These are phyloP conservation scores for Eclectus roratus DNA, from an alignment of 2,113 vertebrate genomes.

Conservation along the genomic window DNA sequence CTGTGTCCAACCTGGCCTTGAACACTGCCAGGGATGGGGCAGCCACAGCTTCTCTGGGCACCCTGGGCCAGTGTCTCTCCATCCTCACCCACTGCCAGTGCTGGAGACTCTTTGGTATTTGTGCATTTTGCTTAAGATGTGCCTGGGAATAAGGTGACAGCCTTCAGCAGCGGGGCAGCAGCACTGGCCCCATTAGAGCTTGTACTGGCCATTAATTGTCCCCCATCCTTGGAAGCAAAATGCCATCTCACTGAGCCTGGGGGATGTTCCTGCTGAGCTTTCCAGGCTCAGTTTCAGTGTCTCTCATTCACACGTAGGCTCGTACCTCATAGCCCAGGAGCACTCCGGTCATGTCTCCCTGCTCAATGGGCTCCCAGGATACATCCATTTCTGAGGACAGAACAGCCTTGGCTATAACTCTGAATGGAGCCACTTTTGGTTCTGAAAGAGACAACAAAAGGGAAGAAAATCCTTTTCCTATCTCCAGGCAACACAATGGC, in stretches of 20 bases:
- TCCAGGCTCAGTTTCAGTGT: neutral
- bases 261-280: neutral
- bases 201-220: neutral
- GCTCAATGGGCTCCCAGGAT: slow-evolving; percentile 88
- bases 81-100: neutral
- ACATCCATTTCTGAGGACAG: slow-evolving; percentile 91
- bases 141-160: neutral
- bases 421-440: slow-evolving; percentile 84
- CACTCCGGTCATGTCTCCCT: slow-evolving; percentile 80
- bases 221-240: neutral
- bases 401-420: slow-evolving; percentile 82
- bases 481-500: neutral
- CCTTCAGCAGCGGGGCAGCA: neutral
- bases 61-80: neutral
- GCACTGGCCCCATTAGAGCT: neutral
- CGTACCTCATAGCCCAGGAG: slow-evolving; percentile 92
- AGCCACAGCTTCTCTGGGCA: neutral
- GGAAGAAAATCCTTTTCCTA: neutral
- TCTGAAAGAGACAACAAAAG: slow-evolving; percentile 72
- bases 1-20: too few relatives aligned
- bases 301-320: neutral
- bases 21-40: too few relatives aligned
- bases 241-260: neutral
- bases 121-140: accelerated
- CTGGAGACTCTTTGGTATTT: neutral